These are phyloP conservation scores for Iselma pallidipennis DNA, from an alignment of 2,888 invertebrate species.

Conservation along the genomic window DNA sequence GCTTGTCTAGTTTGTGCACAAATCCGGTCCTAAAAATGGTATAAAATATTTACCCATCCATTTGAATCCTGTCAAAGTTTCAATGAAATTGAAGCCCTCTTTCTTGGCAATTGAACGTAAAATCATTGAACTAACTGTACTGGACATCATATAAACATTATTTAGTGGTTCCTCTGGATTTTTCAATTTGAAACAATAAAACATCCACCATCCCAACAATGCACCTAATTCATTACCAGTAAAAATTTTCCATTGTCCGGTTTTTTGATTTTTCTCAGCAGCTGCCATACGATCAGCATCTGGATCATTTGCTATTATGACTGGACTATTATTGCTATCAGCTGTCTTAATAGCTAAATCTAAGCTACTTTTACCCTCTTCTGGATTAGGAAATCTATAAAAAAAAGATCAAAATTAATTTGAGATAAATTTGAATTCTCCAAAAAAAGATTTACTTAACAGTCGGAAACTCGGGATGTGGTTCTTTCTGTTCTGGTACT, in stretches of 20 bases:
- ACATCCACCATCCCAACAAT: constrained; percentile 92
- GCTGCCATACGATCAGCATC: constrained; percentile 96
- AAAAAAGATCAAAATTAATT: constrained; percentile 3
- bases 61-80: constrained; percentile 98
- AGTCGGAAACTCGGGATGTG: constrained; percentile 97
- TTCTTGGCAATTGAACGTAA: constrained; percentile 76
- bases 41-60: constrained; percentile 89
- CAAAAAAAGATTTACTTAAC: constrained; percentile 63
- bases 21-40: too few relatives aligned
- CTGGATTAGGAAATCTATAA: constrained; percentile 90
- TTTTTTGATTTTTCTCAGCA: constrained; percentile 75
- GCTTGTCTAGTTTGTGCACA: too few relatives aligned
- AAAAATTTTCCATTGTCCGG: constrained; percentile 84
- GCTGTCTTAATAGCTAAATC: constrained; percentile 75
- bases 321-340: constrained; percentile 64
- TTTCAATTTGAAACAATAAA: constrained; percentile 63
- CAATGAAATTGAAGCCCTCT: constrained; percentile 77
- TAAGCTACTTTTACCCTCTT: constrained; percentile 79
- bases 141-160: constrained; percentile 84
- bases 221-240: constrained; percentile 96
- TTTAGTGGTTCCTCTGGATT: constrained; percentile 56
- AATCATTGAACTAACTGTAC: constrained; percentile 97
- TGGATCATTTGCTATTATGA: constrained; percentile 97
- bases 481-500: constrained; percentile 77
- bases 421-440: background rate